Conservation (phyloP, 35 echinoderm and acorn worm genomes). For the Acanthaster planci region DNA sequence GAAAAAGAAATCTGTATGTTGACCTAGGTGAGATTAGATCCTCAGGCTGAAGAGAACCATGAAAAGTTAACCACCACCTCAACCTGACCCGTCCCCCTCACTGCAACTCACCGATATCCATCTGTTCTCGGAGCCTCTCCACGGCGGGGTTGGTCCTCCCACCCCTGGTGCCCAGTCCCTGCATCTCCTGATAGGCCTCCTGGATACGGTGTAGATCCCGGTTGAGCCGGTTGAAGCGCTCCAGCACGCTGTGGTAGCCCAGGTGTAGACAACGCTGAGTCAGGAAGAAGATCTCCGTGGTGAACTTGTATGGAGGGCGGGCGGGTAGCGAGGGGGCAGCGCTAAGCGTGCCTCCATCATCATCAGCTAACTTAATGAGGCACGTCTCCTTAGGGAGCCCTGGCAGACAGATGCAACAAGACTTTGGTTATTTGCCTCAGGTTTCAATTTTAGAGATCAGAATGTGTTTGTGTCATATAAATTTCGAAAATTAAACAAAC, state of each 20-base stretch:
- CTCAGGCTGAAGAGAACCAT: no score
- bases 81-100: no score
- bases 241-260: constrained; percentile 78
- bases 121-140: constrained; percentile 70
- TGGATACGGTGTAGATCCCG: constrained; percentile 75
- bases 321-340: background rate
- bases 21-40: no score
- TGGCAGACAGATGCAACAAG: background rate
- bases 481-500: no score
- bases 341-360: background rate
- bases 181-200: constrained; percentile 67
- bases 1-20: no score
- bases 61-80: no score
- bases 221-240: constrained; percentile 62
- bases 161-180: constrained; percentile 28
- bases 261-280: constrained; percentile 81
- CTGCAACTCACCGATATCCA: constrained; percentile 89
- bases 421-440: no score
- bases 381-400: constrained; percentile 73
- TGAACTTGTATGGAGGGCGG: constrained; percentile 76
- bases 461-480: no score
- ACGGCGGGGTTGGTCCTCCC: constrained; percentile 40
- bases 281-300: constrained; percentile 89
- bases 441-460: no score
- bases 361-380: constrained; percentile 61